These are phyloP conservation scores for Peromyscus maniculatus DNA, from an alignment of 2,113 vertebrate genomes.

Conservation along the genomic window DNA sequence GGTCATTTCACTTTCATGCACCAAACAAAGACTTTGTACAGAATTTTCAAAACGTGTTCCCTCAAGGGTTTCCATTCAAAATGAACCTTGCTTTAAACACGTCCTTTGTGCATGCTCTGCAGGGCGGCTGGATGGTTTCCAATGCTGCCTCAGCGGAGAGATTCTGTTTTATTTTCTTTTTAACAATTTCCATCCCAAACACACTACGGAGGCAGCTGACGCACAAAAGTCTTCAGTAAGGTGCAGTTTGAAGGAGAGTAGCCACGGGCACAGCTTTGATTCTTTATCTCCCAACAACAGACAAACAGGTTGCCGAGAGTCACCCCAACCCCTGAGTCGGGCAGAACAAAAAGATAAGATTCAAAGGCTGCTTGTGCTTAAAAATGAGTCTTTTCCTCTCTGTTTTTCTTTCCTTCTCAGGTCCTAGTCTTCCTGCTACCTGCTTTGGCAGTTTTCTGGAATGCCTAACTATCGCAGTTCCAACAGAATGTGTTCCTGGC, in stretches of 20 bases:
- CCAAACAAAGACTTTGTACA: conserved; percentile 71
- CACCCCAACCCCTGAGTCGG: background rate
- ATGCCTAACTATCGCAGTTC: conserved; percentile 1
- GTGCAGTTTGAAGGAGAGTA: conserved; percentile 63
- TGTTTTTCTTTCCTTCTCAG: conserved; percentile 60
- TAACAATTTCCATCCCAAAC: conserved; percentile 60
- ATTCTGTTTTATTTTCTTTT: conserved; percentile 38
- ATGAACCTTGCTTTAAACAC: conserved; percentile 59
- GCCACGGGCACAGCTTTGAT: conserved; percentile 72
- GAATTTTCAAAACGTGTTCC: conserved; percentile 63
- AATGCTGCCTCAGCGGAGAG: conserved; percentile 47
- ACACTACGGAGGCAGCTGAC: conserved; percentile 26
- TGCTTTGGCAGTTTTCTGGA: conserved; percentile 21
- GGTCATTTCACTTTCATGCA: conserved; percentile 57
- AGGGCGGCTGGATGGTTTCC: conserved; percentile 41
- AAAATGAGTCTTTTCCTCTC: conserved; percentile 54
- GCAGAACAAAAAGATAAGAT: conserved; percentile 36
- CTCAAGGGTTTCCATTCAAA: conserved; percentile 64
- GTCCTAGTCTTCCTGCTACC: conserved; percentile 14
- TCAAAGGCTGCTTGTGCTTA: conserved; percentile 64
- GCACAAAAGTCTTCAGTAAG: conserved; percentile 49
- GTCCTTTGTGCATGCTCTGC: conserved; percentile 34
- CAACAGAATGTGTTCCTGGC: conserved; percentile 2
- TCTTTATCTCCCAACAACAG: conserved; percentile 73
- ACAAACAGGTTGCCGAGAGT: conserved; percentile 62